Base-by-base conservation (phyloP, 2,113 vertebrate species). In the Megaceryle maxima region DNA sequence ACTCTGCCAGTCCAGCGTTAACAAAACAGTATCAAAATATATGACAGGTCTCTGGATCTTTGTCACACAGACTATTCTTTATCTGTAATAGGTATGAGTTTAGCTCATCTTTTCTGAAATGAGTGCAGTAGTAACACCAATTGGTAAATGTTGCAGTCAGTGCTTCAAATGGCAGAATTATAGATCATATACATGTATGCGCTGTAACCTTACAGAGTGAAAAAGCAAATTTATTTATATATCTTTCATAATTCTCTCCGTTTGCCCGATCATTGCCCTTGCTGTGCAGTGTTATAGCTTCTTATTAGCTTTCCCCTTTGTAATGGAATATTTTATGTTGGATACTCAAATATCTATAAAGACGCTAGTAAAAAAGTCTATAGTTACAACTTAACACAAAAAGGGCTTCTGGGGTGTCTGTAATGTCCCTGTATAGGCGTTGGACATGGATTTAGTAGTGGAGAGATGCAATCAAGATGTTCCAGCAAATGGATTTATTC, bases 271-370 rank as follows among this genome's bases (percentile, higher is more conserved):
- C 77, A n/a, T 73, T 96, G 95, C 88, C 87, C 92, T 96, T 94
- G 88, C 95, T 89, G 70, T 92, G 94, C 88, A 79, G 67, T 55
- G 48, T 94, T 93, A 94, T 69, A 95, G 88, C 92, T 94, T 94
- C 95, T 94, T 95, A 92, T 94, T 96, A 96, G 87, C 91, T 88
- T 95, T 94, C 83, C 74, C 59, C 74, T 94, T 94, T 94, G 91
- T 94, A 96, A 92, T 94, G 92, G 74, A 95, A 92, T 95, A 96
- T 94, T 97, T 97, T 96, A 96, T 94, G 92, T 77, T 66, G 70
- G 81, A 94, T 95, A 94, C 83, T 96, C 95, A 96, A 94, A 69
- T 94, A 91, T 83, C 95, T 90, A 95, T 96, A 94, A 96, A 96
- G 94, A 60, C 69, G 73, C 86, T 12, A 89, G 92, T 95, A 87